phyloP scores from a whole-genome alignment of 2,888 invertebrate genomes.

The Pristionchus mayeri region DNA sequence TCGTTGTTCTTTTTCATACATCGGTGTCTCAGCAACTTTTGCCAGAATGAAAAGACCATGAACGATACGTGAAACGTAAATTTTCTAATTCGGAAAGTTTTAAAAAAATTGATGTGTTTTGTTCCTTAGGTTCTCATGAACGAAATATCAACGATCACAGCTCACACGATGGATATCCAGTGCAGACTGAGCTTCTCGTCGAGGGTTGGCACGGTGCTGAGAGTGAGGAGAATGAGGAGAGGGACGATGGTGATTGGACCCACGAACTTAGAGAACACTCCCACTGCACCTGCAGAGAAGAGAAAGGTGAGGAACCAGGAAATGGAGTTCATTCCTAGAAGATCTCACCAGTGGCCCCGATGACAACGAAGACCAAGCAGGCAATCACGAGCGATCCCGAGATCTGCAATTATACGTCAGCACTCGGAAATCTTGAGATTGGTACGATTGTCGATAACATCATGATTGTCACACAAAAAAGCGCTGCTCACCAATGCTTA shows the following conservation, averaged over 20 bases:
- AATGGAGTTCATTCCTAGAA: too few relatives aligned
- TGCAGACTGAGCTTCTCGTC: constrained; percentile 67
- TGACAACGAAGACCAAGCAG: constrained; percentile 67
- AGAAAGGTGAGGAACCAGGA: too few relatives aligned
- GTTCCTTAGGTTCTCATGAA: too few relatives aligned
- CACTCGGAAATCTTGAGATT: neutral
- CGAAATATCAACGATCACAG: constrained; percentile 12
- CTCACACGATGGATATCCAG: constrained; percentile 72
- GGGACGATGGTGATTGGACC: constrained; percentile 74
- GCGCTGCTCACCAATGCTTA: too few relatives aligned
- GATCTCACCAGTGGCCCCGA: constrained; percentile 65
- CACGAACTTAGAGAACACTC: constrained; percentile 66
- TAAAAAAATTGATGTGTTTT: too few relatives aligned
- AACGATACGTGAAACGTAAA: neutral
- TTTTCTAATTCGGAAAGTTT: neutral
- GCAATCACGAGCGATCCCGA: constrained; percentile 69
- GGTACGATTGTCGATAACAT: neutral
- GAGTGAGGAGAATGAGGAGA: constrained; percentile 68
- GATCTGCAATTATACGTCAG: constrained; percentile 62
- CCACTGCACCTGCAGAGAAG: constrained; percentile 54
- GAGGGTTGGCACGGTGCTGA: constrained; percentile 67
- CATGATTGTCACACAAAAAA: neutral
- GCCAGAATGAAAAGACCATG: neutral
- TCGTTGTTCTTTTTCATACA: too few relatives aligned
- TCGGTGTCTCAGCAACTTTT: too few relatives aligned